These are phyloP conservation scores for Caranx ignobilis DNA, from an alignment of 2,113 vertebrate genomes.

Conservation along the genomic window DNA sequence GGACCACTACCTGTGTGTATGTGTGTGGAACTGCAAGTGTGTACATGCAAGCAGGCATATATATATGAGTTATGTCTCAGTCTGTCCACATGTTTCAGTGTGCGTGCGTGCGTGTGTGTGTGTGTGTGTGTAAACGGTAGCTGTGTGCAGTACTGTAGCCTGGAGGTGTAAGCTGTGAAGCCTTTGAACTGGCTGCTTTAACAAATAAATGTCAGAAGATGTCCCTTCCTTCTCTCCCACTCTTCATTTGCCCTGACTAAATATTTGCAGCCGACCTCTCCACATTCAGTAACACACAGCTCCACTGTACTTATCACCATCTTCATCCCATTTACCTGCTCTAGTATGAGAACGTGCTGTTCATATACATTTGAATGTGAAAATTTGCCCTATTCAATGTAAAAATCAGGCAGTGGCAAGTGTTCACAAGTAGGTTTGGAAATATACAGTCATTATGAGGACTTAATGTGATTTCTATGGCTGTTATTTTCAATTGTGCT, in stretches of 20 bases:
- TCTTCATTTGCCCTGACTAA: slow-evolving; percentile 13
- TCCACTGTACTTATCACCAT: background rate
- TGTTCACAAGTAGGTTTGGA: background rate
- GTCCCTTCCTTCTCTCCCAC: slow-evolving; percentile 1
- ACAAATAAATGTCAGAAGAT: slow-evolving; percentile 24
- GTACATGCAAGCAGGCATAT: background rate
- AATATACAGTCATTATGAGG: too few relatives aligned
- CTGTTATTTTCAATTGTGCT: too few relatives aligned
- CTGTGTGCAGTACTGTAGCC: slow-evolving; percentile 18
- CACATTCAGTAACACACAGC: background rate
- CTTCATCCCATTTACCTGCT: background rate
- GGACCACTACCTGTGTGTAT: background rate
- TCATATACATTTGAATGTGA: too few relatives aligned
- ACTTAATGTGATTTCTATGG: too few relatives aligned
- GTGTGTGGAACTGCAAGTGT: slow-evolving; percentile 3
- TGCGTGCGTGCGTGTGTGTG: too few relatives aligned
- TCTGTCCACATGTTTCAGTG: slow-evolving; percentile 3
- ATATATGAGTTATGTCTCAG: background rate
- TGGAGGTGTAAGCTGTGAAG: slow-evolving; percentile 4
- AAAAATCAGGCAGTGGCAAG: background rate
- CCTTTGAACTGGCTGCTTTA: slow-evolving; percentile 38
- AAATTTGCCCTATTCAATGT: background rate
- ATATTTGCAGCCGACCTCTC: slow-evolving; percentile 22
- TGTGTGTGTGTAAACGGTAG: slow-evolving; percentile 22
- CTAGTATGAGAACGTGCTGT: too few relatives aligned